Conservation (phyloP, 2,797 vertebrate species). For the Eupleurogrammus muticus region DNA sequence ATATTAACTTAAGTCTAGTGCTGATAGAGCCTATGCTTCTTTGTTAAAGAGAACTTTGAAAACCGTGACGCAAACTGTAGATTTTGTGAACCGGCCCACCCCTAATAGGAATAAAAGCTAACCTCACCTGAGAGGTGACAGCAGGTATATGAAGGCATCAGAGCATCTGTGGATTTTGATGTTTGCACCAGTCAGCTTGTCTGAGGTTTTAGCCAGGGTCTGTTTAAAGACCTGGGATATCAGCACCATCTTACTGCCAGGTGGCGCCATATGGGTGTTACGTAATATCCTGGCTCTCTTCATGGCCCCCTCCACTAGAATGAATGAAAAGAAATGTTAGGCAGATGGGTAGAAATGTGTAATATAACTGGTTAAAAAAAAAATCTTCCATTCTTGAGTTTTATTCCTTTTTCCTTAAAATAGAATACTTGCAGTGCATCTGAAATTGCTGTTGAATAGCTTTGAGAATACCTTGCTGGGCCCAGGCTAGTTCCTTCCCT, state of each 20-base stretch:
- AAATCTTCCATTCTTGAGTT: not conserved
- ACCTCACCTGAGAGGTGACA: constrained; percentile 93
- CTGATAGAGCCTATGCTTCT: too few species aligned
- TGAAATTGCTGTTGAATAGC: not conserved
- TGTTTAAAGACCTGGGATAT: constrained; percentile 96
- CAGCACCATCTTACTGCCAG: constrained; percentile 89
- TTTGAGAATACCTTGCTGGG: constrained; percentile 88
- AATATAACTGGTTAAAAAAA: not conserved
- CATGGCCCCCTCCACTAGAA: constrained; percentile 91
- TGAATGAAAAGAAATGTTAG: constrained; percentile 34
- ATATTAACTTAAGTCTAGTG: too few species aligned
- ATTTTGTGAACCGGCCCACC: too few species aligned
- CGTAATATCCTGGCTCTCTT: constrained; percentile 92
- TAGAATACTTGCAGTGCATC: not conserved
- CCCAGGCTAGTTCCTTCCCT: constrained; percentile 94
- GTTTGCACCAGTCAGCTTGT: constrained; percentile 90
- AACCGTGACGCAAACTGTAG: too few species aligned
- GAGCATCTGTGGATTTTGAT: constrained; percentile 93
- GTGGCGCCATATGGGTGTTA: constrained; percentile 87
- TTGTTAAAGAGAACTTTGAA: too few species aligned
- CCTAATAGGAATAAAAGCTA: too few species aligned
- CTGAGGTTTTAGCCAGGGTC: constrained; percentile 95
- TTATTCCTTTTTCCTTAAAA: not conserved
- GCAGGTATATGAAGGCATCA: constrained; percentile 95
- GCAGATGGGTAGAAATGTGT: not conserved